Evolutionary conservation across 2,888 invertebrate species (phyloP).

Genomic region (Blera fallax): DNA sequence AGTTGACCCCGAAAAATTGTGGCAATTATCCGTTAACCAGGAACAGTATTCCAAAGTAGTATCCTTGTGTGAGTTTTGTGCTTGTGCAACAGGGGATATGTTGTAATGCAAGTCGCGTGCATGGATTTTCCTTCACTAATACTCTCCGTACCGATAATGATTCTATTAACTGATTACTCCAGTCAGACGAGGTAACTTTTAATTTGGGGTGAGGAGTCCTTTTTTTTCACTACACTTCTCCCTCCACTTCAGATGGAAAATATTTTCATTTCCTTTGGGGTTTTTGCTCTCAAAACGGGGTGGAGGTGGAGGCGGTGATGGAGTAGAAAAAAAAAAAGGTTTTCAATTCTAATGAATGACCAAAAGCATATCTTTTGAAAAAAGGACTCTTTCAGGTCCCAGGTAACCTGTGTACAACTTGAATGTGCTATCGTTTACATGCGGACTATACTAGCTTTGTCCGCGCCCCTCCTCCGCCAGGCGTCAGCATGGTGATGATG

Average conservation of each 20-base stretch:
- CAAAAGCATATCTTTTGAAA: constrained; percentile 40
- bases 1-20: constrained; percentile 74
- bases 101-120: constrained; percentile 70
- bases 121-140: constrained; percentile 58
- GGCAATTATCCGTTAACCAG: constrained; percentile 63
- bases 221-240: not conserved
- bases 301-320: not conserved
- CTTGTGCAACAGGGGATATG: constrained; percentile 49
- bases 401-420: constrained; percentile 31
- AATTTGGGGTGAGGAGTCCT: constrained; percentile 25
- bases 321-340: not conserved
- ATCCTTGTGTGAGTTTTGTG: not conserved
- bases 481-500: constrained; percentile 46
- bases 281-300: constrained; percentile 10
- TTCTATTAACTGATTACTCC: constrained; percentile 72
- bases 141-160: constrained; percentile 63
- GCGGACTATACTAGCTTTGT: constrained; percentile 26
- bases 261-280: constrained; percentile 49
- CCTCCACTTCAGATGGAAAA: not conserved
- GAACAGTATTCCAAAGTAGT: constrained; percentile 13
- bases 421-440: constrained; percentile 50
- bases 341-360: constrained; percentile 65
- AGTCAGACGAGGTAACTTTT: constrained; percentile 64
- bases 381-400: constrained; percentile 52
- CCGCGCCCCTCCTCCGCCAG: not conserved